phyloP scores from a whole-genome alignment of 1,140 invertebrate genomes.

The Drosophila neocordata region DNA sequence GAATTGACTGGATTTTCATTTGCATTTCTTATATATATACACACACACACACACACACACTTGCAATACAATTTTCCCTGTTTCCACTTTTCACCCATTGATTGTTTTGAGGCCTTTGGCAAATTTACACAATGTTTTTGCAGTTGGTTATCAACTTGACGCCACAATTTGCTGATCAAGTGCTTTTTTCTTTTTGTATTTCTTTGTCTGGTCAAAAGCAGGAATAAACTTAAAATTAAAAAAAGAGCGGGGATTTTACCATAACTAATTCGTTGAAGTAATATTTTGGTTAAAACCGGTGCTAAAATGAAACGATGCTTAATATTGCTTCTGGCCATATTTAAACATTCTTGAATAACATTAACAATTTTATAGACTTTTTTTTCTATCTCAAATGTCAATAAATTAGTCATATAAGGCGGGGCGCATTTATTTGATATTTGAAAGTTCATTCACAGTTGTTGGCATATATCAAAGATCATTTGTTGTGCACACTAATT shows the following conservation, averaged over 20 bases:
- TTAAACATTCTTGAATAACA: constrained; percentile 9
- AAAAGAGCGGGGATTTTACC: constrained; percentile 24
- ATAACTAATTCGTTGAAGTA: constrained; percentile 1
- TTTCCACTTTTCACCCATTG: constrained; percentile 59
- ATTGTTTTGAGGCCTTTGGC: constrained; percentile 68
- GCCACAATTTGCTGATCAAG: constrained; percentile 50
- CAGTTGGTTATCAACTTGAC: constrained; percentile 67
- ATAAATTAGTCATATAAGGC: constrained; percentile 1
- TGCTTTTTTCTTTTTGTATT: constrained; percentile 34
- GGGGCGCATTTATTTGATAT: background rate
- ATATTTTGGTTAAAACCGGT: constrained; percentile 34
- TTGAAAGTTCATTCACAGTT: constrained; percentile 35
- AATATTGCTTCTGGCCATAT: constrained; percentile 12
- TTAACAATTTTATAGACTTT: constrained; percentile 1
- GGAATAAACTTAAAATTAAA: background rate
- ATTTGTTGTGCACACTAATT: constrained; percentile 55
- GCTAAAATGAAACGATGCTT: constrained; percentile 35
- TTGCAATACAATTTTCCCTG: constrained; percentile 15
- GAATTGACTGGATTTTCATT: constrained; percentile 63
- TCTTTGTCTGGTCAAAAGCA: background rate
- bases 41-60: background rate
- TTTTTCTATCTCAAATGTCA: background rate
- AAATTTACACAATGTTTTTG: constrained; percentile 63
- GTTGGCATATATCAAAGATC: constrained; percentile 25
- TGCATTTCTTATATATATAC: constrained; percentile 45